Conservation (phyloP, 2,113 vertebrate species). For the Nyctibius bracteatus region DNA sequence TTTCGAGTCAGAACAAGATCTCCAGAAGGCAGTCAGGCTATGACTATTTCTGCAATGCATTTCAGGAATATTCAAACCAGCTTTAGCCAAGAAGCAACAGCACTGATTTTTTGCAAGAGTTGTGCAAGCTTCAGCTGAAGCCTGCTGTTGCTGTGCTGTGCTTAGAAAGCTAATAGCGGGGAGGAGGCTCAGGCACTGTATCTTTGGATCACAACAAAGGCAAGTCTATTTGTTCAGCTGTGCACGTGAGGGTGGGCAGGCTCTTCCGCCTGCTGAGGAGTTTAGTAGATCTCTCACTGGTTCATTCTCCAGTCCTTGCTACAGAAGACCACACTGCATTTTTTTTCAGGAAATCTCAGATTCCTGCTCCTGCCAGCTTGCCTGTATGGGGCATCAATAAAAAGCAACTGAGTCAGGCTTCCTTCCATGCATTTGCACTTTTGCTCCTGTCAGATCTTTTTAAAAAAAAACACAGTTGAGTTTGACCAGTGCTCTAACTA, state of each 20-base stretch:
- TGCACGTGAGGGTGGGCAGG: neutral
- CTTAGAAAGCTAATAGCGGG: neutral
- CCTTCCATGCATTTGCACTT: neutral
- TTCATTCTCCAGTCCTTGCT: neutral
- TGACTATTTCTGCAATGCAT: neutral
- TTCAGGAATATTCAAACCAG: conserved; percentile 18
- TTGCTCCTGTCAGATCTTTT: neutral
- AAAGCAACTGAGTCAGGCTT: neutral
- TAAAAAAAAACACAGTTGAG: neutral
- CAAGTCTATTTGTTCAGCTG: conserved; percentile 45
- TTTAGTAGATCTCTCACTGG: neutral
- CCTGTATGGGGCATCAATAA: neutral
- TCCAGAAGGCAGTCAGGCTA: neutral
- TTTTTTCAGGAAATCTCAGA: neutral
- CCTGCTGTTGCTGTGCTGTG: neutral
- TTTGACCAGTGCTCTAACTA: neutral
- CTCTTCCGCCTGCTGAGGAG: neutral
- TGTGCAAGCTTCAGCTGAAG: neutral
- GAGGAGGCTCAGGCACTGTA: neutral
- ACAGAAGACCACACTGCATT: neutral
- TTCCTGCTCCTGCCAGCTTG: neutral
- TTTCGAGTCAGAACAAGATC: neutral
- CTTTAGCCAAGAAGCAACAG: neutral
- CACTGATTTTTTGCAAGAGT: neutral
- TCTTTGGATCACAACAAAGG: neutral